Conservation (phyloP, 2,113 vertebrate genomes). For the Phrynosoma blainvillii region DNA sequence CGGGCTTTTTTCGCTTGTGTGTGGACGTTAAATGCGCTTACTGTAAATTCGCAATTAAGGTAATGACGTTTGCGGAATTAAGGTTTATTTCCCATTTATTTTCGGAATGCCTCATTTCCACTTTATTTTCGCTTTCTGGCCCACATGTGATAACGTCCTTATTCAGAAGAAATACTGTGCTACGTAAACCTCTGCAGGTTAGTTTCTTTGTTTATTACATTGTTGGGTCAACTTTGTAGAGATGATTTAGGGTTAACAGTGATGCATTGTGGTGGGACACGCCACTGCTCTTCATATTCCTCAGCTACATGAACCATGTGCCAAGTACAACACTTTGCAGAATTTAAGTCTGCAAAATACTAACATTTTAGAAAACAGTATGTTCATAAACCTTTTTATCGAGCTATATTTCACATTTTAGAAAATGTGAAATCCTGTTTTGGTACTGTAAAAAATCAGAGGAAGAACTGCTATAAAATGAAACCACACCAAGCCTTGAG, state of each 20-base stretch:
- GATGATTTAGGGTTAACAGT: constrained; percentile 34
- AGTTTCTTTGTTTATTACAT: not conserved
- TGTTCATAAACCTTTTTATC: constrained; percentile 10
- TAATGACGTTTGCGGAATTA: too few species aligned
- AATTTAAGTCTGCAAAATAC: constrained; percentile 20
- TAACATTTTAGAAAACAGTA: not conserved
- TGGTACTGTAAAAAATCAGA: constrained; percentile 2
- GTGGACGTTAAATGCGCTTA: too few species aligned
- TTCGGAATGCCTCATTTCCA: too few species aligned
- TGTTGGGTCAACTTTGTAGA: constrained; percentile 3
- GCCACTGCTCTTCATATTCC: not conserved
- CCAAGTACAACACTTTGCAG: not conserved
- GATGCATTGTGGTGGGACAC: not conserved
- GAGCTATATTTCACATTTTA: constrained; percentile 18
- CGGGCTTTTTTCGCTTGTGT: too few species aligned
- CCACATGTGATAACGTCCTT: too few species aligned
- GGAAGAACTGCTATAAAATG: constrained; percentile 7
- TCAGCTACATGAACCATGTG: constrained; percentile 10
- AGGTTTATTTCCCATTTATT: too few species aligned
- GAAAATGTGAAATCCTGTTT: not conserved
- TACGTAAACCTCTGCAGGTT: not conserved
- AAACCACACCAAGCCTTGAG: not conserved
- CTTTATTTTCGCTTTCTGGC: too few species aligned
- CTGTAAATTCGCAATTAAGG: too few species aligned
- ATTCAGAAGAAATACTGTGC: constrained; percentile 4